A percentile compares a stretch with the other conserved stretches of the same genome.
Evolutionary conservation across 2,113 vertebrate species (phyloP).

Genomic region (Kobus ellipsiprymnus): DNA sequence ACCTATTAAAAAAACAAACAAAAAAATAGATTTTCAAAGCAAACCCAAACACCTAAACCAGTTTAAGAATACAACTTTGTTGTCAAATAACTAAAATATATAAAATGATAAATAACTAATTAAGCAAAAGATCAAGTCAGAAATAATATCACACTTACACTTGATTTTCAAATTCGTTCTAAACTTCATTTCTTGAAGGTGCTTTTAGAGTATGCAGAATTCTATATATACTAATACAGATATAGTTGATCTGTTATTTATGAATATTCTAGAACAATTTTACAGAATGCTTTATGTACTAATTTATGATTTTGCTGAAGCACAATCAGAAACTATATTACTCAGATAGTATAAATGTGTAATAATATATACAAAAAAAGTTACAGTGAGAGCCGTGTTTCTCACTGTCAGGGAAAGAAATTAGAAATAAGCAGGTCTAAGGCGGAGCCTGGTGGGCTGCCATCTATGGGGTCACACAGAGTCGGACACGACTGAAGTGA

Average conservation of each 20-base stretch:
- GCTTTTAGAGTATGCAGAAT: neutral
- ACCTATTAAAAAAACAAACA: slow-evolving; percentile 78
- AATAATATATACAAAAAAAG: neutral
- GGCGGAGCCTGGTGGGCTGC: too few species aligned
- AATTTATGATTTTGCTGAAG: neutral
- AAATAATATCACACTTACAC: neutral
- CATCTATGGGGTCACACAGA: too few species aligned
- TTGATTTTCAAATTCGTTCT: slow-evolving; percentile 32
- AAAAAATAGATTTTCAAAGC: slow-evolving; percentile 3
- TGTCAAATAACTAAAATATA: neutral
- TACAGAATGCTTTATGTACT: neutral
- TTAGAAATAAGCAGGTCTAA: neutral
- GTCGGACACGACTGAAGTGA: too few species aligned
- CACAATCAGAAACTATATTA: neutral
- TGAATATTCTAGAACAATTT: neutral
- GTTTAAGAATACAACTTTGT: neutral
- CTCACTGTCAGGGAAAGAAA: neutral
- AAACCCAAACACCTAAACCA: slow-evolving; percentile 20
- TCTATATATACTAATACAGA: neutral
- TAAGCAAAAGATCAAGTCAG: slow-evolving; percentile 38
- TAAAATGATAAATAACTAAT: slow-evolving; percentile 6
- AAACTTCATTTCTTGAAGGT: slow-evolving; percentile 6
- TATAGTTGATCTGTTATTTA: neutral
- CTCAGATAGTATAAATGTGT: neutral
- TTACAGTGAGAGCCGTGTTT: neutral